Percentiles rank a stretch among this genome's conserved stretches.
Conservation (phyloP, 2,888 invertebrate species). For the Drosophila kuntzei region DNA sequence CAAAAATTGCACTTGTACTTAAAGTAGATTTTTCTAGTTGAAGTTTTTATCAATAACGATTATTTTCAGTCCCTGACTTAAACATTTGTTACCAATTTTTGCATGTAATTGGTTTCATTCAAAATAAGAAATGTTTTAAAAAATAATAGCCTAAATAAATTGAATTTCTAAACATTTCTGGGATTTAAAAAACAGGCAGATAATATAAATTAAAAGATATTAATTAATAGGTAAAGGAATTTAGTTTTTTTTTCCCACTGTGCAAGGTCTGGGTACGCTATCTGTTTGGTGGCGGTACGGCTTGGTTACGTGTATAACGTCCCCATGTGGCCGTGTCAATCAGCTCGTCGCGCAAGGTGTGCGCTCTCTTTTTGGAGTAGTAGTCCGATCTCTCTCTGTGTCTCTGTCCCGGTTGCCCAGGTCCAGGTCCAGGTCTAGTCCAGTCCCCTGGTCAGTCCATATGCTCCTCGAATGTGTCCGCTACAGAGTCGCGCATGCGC, state of each 20-base stretch:
- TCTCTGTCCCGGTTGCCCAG: conserved; percentile 2
- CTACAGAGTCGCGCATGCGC: conserved; percentile 73
- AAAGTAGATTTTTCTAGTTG: no score
- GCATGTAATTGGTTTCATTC: no score
- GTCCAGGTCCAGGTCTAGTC: conserved; percentile 13
- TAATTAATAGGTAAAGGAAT: not conserved
- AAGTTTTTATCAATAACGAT: no score
- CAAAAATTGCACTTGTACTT: no score
- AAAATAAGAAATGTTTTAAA: no score
- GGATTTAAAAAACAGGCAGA: no score
- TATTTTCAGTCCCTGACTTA: no score
- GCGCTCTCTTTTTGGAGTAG: conserved; percentile 49
- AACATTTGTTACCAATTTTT: no score
- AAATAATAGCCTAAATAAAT: no score
- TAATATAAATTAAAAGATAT: no score
- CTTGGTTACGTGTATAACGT: conserved; percentile 47
- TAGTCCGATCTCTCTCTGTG: not conserved
- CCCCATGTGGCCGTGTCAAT: conserved; percentile 81
- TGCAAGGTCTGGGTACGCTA: conserved; percentile 37
- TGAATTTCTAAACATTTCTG: no score
- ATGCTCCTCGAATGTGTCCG: conserved; percentile 45
- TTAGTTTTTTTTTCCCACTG: not conserved
- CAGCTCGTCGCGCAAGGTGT: conserved; percentile 82
- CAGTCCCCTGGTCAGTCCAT: conserved; percentile 40
- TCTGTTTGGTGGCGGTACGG: conserved; percentile 29